These are phyloP conservation scores for Euschistus heros DNA, from an alignment of 1,140 invertebrate species.

Conservation along the genomic window DNA sequence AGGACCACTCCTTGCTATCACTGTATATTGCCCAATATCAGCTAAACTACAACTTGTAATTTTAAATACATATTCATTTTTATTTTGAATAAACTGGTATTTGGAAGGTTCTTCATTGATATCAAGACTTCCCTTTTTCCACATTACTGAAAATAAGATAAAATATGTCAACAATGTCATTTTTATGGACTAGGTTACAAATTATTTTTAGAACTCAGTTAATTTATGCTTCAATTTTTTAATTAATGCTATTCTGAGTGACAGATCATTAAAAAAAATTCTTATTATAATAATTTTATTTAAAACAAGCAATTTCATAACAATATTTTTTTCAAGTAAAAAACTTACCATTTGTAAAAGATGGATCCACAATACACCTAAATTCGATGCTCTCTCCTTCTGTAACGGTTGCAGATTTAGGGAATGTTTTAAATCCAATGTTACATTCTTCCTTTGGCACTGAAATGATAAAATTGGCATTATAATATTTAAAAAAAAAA, in stretches of 20 bases:
- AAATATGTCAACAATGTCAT: slow-evolving; percentile 11
- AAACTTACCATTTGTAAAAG: slow-evolving; percentile 48
- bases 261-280: background rate
- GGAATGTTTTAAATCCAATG: slow-evolving; percentile 80
- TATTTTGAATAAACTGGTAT: slow-evolving; percentile 72
- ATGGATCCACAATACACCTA: slow-evolving; percentile 62
- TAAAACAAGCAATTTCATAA: too few relatives aligned
- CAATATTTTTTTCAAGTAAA: background rate
- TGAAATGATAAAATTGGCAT: slow-evolving; percentile 31
- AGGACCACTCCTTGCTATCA: slow-evolving; percentile 74
- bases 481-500: too few relatives aligned
- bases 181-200: background rate
- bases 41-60: slow-evolving; percentile 63
- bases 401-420: slow-evolving; percentile 71
- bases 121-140: slow-evolving; percentile 85
- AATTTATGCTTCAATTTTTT: background rate
- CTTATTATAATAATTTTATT: too few relatives aligned
- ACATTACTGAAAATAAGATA: slow-evolving; percentile 44
- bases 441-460: slow-evolving; percentile 79
- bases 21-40: slow-evolving; percentile 83
- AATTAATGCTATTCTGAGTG: background rate
- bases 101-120: slow-evolving; percentile 61
- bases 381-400: slow-evolving; percentile 73
- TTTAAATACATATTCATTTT: slow-evolving; percentile 58
- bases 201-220: too few relatives aligned